Conservation (phyloP, 2,113 vertebrate genomes). For the Triplophysa dalaica region DNA sequence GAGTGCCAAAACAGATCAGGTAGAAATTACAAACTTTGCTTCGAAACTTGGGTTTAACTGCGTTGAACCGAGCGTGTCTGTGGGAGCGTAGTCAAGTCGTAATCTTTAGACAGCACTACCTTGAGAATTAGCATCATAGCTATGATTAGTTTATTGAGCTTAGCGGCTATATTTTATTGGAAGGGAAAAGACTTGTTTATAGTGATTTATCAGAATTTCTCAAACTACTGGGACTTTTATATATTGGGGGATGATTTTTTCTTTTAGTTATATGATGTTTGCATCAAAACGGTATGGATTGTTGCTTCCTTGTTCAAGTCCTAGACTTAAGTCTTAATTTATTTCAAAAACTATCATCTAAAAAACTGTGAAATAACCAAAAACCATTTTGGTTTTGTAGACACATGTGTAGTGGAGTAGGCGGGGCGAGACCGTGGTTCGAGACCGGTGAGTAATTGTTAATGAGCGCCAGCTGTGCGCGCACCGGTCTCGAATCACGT, state of each 20-base stretch:
- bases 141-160: neutral
- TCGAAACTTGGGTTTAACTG: constrained; percentile 33
- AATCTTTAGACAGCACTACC: neutral
- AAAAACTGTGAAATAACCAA: no score
- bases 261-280: neutral
- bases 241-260: neutral
- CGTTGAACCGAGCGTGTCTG: constrained; percentile 26
- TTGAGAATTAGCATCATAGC: neutral
- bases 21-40: constrained; percentile 43
- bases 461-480: no score
- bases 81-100: neutral
- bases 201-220: neutral
- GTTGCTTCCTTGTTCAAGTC: no score
- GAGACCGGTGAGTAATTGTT: no score
- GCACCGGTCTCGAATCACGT: no score
- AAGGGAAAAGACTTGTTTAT: neutral
- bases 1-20: constrained; percentile 41
- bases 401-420: no score
- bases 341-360: no score
- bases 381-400: no score
- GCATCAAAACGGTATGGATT: no score
- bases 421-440: no score
- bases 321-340: no score
- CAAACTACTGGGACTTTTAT: no score
- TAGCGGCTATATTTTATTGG: neutral